Percentiles rank a stretch among this genome's conserved stretches.
Evolutionary conservation across 2,113 vertebrate species (phyloP).

Genomic region (Peromyscus leucopus): DNA sequence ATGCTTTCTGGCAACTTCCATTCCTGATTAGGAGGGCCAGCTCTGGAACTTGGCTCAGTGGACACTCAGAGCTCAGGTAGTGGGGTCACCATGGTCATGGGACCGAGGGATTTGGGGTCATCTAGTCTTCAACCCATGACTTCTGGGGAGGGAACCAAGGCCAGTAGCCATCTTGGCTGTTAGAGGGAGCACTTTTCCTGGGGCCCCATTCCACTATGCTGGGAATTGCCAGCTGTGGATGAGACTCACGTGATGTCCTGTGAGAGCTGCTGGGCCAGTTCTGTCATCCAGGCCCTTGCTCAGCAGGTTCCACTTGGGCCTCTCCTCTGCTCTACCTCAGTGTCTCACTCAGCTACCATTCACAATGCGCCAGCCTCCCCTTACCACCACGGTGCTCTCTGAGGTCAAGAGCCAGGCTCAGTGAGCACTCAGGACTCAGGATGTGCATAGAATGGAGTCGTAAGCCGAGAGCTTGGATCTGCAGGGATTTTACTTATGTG

Average conservation of each 20-base stretch:
- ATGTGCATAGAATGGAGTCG: rapidly evolving
- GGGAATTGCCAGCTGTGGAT: neutral
- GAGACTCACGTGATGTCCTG: rapidly evolving
- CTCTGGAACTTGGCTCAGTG: neutral
- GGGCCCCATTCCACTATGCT: neutral
- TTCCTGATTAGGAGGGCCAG: neutral
- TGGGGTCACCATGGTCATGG: rapidly evolving
- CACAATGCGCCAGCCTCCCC: rapidly evolving
- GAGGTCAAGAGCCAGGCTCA: neutral
- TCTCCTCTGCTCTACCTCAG: rapidly evolving
- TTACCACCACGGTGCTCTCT: neutral
- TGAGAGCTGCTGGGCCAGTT: neutral
- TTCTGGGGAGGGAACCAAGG: no score
- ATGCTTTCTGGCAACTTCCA: neutral
- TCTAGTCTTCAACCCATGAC: rapidly evolving
- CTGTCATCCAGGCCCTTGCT: neutral
- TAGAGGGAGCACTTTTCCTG: neutral
- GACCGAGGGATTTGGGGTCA: neutral
- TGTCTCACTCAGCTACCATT: rapidly evolving
- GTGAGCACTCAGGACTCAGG: neutral
- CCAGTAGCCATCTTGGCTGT: neutral
- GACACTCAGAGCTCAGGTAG: neutral
- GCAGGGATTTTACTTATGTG: no score
- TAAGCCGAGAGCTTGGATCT: neutral
- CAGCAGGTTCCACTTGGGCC: neutral